Evolutionary conservation across 2,888 invertebrate species (phyloP), one percentile per base, ranked within the genome.

Genomic region (Drosophila eohydei): DNA sequence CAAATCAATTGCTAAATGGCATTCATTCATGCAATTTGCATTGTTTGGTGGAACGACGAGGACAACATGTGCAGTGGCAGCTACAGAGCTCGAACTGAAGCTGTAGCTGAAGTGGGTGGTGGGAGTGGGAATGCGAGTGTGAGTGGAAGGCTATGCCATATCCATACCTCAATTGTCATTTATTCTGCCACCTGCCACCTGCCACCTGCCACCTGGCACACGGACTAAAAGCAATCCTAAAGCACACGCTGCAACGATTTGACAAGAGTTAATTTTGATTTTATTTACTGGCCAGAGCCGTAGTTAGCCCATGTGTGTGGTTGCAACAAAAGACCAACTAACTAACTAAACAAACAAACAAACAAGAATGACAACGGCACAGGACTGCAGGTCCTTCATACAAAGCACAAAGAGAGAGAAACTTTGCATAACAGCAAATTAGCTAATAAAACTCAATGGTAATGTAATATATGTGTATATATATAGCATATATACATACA

Each of bases 21-120:
- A 87, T 87, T 88, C 84, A 87, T 87, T 85, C 88, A 90, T 86
- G 81, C 88, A 89, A 88, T 83, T 87, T 90, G 75, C 81, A 86
- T 85, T 88, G 89, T 88, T 81, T 73, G 57, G 58, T 41, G 44
- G 62, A 38, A 63, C 71, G 71, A 68, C 61, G 65, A 69, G 61
- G 26, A 75, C 69, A 61, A 71, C 79, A 71, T 74, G 78, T 67
- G 68, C 78, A 68, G 48, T 16, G 48, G 60, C 36, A 52, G 26
- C 38, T 6, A 30, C 46, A 46, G 44, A 21, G 30, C 11, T 4
- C 4, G n/a, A 30, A n/a, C 14, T n/a, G 30, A 7, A 28, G 11
- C 16, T 16, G 4, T 40, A 2, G 40, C 14, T 14, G 40, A 3
- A 3, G 40, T 40, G 14, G 40, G 40, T 14, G 14, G 40, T 12